These are phyloP conservation scores for Archaeoteleia sp. DNA, from an alignment of 2,888 invertebrate species.

Conservation along the genomic window DNA sequence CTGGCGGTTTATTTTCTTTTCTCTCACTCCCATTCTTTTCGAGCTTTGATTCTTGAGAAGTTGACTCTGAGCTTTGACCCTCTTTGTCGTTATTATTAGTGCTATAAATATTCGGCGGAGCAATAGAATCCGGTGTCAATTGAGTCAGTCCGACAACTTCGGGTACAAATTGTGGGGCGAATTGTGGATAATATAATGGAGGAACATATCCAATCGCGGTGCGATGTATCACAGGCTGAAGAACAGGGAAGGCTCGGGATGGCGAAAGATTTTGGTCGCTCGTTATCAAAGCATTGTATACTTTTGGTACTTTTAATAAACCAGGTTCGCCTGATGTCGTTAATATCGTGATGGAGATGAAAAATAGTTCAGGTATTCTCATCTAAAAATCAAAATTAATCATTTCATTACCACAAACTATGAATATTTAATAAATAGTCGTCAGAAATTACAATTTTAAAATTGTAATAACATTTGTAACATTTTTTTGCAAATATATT, in stretches of 20 bases:
- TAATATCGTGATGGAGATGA: slow-evolving; percentile 30
- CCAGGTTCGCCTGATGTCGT: slow-evolving; percentile 72
- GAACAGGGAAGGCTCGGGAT: slow-evolving; percentile 84
- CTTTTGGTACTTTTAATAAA: slow-evolving; percentile 82
- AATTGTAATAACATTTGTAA: not conserved
- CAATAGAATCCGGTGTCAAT: slow-evolving; percentile 5
- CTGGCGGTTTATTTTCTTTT: slow-evolving; percentile 47
- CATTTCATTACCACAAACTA: not conserved
- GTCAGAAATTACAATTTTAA: no score
- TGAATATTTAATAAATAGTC: no score
- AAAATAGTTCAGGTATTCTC: slow-evolving; percentile 36
- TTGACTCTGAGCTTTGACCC: slow-evolving; percentile 2
- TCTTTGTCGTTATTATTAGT: slow-evolving; percentile 5
- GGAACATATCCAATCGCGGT: slow-evolving; percentile 77
- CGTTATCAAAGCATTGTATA: slow-evolving; percentile 87
- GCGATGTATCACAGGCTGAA: slow-evolving; percentile 83
- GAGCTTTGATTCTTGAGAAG: slow-evolving; percentile 2
- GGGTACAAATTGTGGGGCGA: slow-evolving; percentile 62
- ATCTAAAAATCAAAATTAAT: slow-evolving; percentile 55
- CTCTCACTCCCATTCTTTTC: slow-evolving; percentile 7
- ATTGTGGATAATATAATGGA: slow-evolving; percentile 65
- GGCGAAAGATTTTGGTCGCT: slow-evolving; percentile 86
- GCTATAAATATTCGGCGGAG: not conserved
- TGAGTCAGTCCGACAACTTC: slow-evolving; percentile 55
- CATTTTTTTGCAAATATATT: not conserved